Evolutionary conservation across 2,113 vertebrate genomes (phyloP).

Genomic region (Dipodomys stephensi): DNA sequence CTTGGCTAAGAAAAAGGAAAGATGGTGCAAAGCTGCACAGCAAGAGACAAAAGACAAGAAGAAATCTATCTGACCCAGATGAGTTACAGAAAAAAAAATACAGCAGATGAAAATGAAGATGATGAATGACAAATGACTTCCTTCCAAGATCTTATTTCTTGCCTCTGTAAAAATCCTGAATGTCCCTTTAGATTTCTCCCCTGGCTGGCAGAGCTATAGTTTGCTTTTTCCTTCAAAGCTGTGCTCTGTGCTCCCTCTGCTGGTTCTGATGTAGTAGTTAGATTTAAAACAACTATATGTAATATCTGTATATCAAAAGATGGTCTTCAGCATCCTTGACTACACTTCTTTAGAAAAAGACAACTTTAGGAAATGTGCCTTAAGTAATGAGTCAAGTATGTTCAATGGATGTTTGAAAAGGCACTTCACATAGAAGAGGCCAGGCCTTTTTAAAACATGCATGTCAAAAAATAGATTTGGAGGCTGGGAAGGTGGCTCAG

Average conservation of each 20-base stretch:
- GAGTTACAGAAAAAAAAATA: not conserved
- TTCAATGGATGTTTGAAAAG: not conserved
- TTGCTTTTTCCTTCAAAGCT: constrained; percentile 51
- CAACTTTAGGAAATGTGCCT: not conserved
- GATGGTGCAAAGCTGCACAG: not conserved
- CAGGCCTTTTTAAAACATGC: not conserved
- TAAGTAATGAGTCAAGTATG: not conserved
- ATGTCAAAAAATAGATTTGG: not conserved
- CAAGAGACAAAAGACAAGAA: not conserved
- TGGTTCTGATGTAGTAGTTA: not conserved
- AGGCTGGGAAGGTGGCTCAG: no score
- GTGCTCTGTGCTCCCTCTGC: constrained; percentile 78
- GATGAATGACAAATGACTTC: not conserved
- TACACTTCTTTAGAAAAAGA: not conserved
- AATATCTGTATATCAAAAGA: not conserved
- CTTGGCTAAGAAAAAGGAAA: not conserved
- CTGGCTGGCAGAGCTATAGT: no score
- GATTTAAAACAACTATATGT: not conserved
- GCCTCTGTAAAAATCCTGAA: not conserved
- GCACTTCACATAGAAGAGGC: not conserved
- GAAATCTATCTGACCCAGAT: not conserved
- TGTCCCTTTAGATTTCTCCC: not conserved
- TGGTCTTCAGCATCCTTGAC: not conserved
- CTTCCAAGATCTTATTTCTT: not conserved
- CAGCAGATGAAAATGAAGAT: not conserved